phyloP scores from a whole-genome alignment of 2,113 vertebrate species.

The Glaucidium brasilianum region DNA sequence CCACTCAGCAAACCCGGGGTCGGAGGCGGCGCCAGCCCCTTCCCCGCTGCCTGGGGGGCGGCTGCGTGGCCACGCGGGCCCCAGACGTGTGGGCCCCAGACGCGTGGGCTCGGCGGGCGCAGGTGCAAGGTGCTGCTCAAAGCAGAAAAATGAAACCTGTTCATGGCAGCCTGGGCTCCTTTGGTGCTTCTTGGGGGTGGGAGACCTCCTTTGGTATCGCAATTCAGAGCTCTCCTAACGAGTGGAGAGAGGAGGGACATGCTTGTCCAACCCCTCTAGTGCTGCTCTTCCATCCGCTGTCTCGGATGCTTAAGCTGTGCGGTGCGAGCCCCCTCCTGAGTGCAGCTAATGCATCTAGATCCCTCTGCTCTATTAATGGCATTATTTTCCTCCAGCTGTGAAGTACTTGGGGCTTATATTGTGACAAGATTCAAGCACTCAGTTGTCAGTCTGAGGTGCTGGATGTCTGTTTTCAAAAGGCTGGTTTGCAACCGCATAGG shows the following conservation, averaged over 20 bases:
- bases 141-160: background rate
- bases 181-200: background rate
- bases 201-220: background rate
- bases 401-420: background rate
- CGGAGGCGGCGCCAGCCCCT: too few relatives aligned
- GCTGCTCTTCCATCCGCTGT: background rate
- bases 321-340: background rate
- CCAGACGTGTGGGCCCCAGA: background rate
- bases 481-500: background rate
- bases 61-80: too few relatives aligned
- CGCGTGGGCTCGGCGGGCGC: background rate
- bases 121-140: background rate
- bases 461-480: background rate
- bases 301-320: background rate
- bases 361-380: background rate
- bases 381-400: background rate
- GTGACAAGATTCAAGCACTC: background rate
- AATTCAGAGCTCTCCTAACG: background rate
- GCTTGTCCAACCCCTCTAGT: background rate
- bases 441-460: background rate
- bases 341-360: background rate
- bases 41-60: fast-evolving
- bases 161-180: background rate
- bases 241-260: background rate
- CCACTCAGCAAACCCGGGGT: fast-evolving